Percentiles rank a stretch among this genome's conserved stretches.
These are phyloP conservation scores for Protosalanx chinensis DNA, from an alignment of 2,797 vertebrate species.

Conservation along the genomic window DNA sequence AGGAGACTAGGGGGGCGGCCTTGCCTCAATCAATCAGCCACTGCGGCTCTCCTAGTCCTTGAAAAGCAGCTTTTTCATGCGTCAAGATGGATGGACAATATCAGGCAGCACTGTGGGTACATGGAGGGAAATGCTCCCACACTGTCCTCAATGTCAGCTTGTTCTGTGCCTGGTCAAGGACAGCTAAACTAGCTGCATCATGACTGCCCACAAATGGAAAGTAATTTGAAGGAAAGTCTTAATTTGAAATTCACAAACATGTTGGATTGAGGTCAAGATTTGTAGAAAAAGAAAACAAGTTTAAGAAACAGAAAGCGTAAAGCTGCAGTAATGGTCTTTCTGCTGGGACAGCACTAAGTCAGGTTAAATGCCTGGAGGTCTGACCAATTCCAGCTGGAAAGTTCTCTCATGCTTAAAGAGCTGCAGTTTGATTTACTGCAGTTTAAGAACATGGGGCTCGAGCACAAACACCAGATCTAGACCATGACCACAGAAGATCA, in stretches of 20 bases:
- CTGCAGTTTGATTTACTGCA: conserved; percentile 31
- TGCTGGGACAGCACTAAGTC: conserved; percentile 12
- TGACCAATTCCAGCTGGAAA: conserved; percentile 9
- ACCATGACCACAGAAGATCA: background rate
- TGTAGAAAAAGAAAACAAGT: no score
- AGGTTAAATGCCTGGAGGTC: background rate
- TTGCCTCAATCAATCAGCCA: conserved; percentile 50
- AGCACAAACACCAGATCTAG: conserved; percentile 10
- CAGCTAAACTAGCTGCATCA: no score
- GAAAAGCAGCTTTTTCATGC: conserved; percentile 32
- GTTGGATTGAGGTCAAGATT: background rate
- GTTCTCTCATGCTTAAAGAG: background rate
- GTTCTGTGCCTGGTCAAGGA: background rate
- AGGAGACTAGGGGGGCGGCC: conserved; percentile 9
- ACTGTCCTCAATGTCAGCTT: conserved; percentile 11
- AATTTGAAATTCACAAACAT: no score
- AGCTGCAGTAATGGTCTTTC: no score
- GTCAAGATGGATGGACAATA: conserved; percentile 38
- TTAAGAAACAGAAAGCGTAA: no score
- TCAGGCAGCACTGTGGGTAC: conserved; percentile 21
- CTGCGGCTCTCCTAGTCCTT: conserved; percentile 40
- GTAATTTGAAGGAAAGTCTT: no score
- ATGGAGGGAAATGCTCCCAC: conserved; percentile 17
- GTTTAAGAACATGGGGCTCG: background rate
- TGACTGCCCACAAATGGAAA: no score